Evolutionary conservation across 2,113 vertebrate species (phyloP), one percentile per base, ranked within the genome.

Genomic region (Acrocephalus kingi): DNA sequence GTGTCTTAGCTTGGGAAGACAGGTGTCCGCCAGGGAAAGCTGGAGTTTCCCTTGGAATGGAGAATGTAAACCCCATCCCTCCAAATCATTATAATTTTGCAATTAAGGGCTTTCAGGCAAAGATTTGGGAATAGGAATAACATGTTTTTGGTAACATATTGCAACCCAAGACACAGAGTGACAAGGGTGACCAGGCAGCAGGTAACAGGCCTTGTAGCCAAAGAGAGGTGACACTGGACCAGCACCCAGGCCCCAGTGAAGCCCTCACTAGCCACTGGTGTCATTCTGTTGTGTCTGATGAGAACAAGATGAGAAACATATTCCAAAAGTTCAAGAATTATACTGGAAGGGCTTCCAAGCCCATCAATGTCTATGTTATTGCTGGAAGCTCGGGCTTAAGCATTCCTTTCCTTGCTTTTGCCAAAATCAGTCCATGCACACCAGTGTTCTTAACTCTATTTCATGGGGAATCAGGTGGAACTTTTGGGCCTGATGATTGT

Each of bases 311-410:
- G 7, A 77, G 55, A 71, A 83, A 22, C 7, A 45, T 2, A 13
- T 56, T 82, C 11, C 17, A 24, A 30, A 12, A 43, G n/a, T 22
- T 4, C 52, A 55, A 24, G 15, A 46, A 12, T n/a, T 81, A 12
- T 4, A 49, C 5, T 48, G 13, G 41, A 14, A 75, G 23, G 27
- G 18, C 15, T 78, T 84, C 63, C 30, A 54, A 55, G 58, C 6
- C 19, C 19, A 14, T 51, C 35, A 20, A 1, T 0, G 0, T 39
- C 15, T 35, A 5, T 41, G 7, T 33, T 54, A 30, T 5, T 76
- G 20, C 18, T 49, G 37, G 43, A 84, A 78, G 5, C 17, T 62
- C 51, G 11, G 10, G 41, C 2, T 58, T 37, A 61, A 68, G 2
- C 28, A 31, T 71, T 84, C 4, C 3, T 52, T 31, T 51, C 56